Conservation (phyloP, 30 jellyfish, hydroid and myxozoan species). For the Clytia hemisphaerica region DNA sequence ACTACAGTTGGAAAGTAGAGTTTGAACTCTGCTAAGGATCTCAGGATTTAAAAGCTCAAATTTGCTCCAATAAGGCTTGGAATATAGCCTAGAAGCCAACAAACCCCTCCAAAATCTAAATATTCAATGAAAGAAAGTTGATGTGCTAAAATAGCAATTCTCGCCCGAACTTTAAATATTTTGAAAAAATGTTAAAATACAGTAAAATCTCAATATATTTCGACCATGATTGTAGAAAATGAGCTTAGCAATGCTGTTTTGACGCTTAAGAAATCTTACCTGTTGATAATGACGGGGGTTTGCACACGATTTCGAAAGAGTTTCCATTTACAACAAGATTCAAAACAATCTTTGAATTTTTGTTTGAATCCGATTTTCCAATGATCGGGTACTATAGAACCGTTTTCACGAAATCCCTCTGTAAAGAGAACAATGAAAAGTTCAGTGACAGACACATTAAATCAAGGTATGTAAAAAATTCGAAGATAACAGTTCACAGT, state of each 20-base stretch:
- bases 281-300: constrained; percentile 31
- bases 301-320: constrained; percentile 19
- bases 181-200: too few relatives aligned
- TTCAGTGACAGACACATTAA: not conserved
- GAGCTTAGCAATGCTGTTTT: too few relatives aligned
- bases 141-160: not conserved
- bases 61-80: too few relatives aligned
- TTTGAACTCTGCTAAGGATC: too few relatives aligned
- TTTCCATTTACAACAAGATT: not conserved
- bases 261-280: not conserved
- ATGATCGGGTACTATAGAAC: constrained; percentile 33
- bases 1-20: too few relatives aligned
- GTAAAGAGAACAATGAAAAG: not conserved
- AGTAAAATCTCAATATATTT: too few relatives aligned
- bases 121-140: not conserved
- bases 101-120: not conserved
- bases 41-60: too few relatives aligned
- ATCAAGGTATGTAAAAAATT: too few relatives aligned
- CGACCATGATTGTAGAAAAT: too few relatives aligned
- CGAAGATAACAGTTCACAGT: not conserved
- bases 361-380: constrained; percentile 20
- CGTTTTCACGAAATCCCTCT: constrained; percentile 33
- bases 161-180: not conserved
- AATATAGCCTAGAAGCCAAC: too few relatives aligned
- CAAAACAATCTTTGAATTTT: not conserved